Base-by-base conservation (phyloP, 1,140 invertebrate species). In the Drosophila leontia region DNA sequence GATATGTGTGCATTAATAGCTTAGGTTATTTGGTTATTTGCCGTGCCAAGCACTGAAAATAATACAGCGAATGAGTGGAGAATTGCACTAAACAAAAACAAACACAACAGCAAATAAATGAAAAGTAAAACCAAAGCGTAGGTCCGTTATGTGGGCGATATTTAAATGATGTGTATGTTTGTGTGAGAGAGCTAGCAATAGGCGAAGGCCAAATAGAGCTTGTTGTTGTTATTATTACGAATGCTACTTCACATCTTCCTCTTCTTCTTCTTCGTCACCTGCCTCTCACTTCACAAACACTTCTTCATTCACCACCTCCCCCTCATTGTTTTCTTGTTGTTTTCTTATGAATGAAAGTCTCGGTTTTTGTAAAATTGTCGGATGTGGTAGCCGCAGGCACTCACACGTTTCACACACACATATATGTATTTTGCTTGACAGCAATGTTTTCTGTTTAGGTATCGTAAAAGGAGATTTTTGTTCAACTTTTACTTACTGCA, bases 1-100 rank as follows among this genome's bases (percentile, higher is more conserved):
- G 17, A 56, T 56, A 45, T 61, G 74, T 60, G 63, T 48, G 60
- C n/a, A 47, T 77, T 78, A 77, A 77, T 77, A 76, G 62, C 75
- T 77, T 44, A 39, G 51, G 50, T 76, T 76, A 58, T 67, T 76
- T 72, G 39, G 65, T 76, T 67, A 59, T 67, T 77, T 59, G 39
- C 23, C 35, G 69, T 72, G 32, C 67, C 69, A 71, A 60, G 69
- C 51, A 72, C 69, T 68, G 32, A 48, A 62, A 55, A 68, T 70
- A 70, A 68, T 44, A 44, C 47, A 35, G 26, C 29, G 37, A 68
- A 42, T 35, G 47, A 61, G 11, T 71, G 17, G 47, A 56, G 71
- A 63, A 75, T 60, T 60, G 67, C 70, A 74, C 67, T 50, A 45
- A 53, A 35, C 39, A 65, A 17, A 64, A 11, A 11, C 19, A 26